phyloP scores from a whole-genome alignment of 2,888 invertebrate species.

The Drosophila neotestacea region DNA sequence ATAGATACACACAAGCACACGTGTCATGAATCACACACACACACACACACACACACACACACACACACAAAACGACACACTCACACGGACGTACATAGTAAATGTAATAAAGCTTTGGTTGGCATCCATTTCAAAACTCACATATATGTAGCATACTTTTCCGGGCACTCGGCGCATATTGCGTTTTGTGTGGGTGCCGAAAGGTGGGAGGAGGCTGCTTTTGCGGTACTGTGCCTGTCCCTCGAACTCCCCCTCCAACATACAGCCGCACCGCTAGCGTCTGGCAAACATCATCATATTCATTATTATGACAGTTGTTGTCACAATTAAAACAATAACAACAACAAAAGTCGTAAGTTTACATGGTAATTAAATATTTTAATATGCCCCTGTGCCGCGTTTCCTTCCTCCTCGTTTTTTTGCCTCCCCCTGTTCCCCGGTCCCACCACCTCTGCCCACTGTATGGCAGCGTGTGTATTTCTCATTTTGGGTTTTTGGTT shows the following conservation, averaged over 20 bases:
- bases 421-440: neutral
- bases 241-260: too few relatives aligned
- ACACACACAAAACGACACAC: conserved; percentile 12
- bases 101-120: conserved; percentile 77
- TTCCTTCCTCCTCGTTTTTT: neutral
- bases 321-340: conserved; percentile 81
- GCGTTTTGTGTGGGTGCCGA: conserved; percentile 25
- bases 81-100: conserved; percentile 16
- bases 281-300: conserved; percentile 77
- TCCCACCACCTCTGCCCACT: neutral
- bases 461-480: conserved; percentile 35
- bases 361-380: conserved; percentile 83
- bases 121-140: conserved; percentile 59
- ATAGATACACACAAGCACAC: conserved; percentile 27
- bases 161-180: conserved; percentile 54
- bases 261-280: conserved; percentile 1
- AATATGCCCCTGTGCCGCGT: conserved; percentile 69
- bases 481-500: conserved; percentile 56
- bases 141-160: conserved; percentile 63
- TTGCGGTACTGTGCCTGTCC: conserved; percentile 18
- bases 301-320: conserved; percentile 82
- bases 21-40: conserved; percentile 57
- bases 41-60: too few relatives aligned
- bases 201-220: neutral
- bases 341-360: conserved; percentile 81